Evolutionary conservation across 2,797 vertebrate species (phyloP).

Genomic region (Liparis tanakae): DNA sequence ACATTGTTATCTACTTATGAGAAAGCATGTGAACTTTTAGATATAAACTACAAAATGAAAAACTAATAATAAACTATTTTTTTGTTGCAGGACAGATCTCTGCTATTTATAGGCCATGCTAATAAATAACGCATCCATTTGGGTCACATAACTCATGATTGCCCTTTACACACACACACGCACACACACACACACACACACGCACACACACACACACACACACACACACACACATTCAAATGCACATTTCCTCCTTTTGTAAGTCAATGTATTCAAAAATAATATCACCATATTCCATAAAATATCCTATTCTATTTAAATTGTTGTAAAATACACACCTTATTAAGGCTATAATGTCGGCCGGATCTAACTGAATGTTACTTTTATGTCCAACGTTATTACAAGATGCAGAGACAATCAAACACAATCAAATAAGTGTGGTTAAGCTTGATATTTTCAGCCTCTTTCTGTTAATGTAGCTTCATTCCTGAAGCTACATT

Average conservation of each 20-base stretch:
- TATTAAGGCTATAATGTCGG: not conserved
- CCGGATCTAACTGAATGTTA: not conserved
- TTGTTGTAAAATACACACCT: not conserved
- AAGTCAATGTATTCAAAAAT: not conserved
- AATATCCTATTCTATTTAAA: not conserved
- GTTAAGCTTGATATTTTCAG: not conserved
- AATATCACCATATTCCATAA: not conserved
- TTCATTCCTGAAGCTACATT: not conserved
- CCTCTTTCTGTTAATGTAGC: not conserved
- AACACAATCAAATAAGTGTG: not conserved
- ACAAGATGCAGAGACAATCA: not conserved
- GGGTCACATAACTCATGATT: not conserved
- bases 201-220: not conserved
- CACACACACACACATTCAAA: not conserved
- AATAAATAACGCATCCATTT: slow-evolving; percentile 2
- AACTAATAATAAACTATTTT: not conserved
- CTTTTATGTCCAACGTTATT: not conserved
- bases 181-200: not conserved
- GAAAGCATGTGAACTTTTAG: not conserved
- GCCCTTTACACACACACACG: not conserved
- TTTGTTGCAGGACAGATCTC: not conserved
- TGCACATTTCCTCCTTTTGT: not conserved
- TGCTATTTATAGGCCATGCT: not conserved
- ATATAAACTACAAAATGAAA: slow-evolving; percentile 1
- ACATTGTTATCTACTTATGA: slow-evolving; percentile 15